Evolutionary conservation across 2,113 vertebrate genomes (phyloP).

Genomic region (Cyanistes caeruleus): DNA sequence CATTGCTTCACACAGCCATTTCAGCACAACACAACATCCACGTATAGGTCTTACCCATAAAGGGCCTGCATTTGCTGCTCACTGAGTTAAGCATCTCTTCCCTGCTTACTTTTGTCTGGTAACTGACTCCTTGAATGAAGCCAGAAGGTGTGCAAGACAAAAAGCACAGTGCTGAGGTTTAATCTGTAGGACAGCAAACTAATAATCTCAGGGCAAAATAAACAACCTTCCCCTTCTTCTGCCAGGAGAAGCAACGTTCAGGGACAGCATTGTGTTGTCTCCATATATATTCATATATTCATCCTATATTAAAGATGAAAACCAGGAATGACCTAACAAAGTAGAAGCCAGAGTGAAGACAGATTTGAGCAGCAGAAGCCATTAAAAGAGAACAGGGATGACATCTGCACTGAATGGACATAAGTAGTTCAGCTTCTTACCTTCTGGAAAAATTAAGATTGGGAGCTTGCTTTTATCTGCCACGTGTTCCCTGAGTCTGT

Average conservation of each 20-base stretch:
- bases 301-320: background rate
- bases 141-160: background rate
- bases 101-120: background rate
- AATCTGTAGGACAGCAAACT: background rate
- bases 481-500: constrained; percentile 88
- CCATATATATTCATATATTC: background rate
- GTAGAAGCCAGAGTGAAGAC: background rate
- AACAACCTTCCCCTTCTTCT: background rate
- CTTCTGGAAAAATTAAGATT: constrained; percentile 97
- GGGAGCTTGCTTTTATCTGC: constrained; percentile 89
- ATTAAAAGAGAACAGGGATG: background rate
- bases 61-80: background rate
- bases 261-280: background rate
- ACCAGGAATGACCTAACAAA: background rate
- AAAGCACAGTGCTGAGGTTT: background rate
- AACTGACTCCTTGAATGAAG: background rate
- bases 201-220: background rate
- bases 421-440: constrained; percentile 71
- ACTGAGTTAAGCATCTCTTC: background rate
- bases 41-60: background rate
- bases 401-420: background rate
- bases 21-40: background rate
- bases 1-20: background rate
- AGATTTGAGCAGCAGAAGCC: background rate
- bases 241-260: background rate